phyloP scores from a whole-genome alignment of 2,113 vertebrate species.

The Geothlypis trichas region DNA sequence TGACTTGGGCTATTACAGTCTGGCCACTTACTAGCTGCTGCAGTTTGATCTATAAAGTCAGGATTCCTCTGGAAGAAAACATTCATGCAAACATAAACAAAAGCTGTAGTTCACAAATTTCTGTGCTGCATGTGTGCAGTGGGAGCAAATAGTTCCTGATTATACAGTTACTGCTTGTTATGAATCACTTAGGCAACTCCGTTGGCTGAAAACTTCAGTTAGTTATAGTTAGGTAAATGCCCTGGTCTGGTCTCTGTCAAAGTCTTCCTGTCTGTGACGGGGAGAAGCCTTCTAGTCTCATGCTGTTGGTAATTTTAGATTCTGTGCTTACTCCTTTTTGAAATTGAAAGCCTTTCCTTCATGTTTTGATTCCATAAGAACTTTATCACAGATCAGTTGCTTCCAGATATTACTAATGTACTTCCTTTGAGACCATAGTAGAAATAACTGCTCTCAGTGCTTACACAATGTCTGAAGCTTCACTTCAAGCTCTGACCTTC shows the following conservation, averaged over 20 bases:
- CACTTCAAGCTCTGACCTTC: background rate
- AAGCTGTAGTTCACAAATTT: background rate
- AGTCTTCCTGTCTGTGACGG: background rate
- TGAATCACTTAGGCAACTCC: fast-evolving
- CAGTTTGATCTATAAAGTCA: background rate
- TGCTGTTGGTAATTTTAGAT: background rate
- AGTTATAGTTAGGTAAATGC: background rate
- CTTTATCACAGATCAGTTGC: background rate
- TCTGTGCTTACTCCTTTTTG: background rate
- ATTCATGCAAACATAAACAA: fast-evolving
- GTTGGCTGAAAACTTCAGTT: background rate
- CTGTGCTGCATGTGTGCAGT: background rate
- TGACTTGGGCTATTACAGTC: background rate
- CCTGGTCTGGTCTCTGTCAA: fast-evolving
- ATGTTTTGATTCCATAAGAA: background rate
- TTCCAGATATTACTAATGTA: background rate
- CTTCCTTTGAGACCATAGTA: background rate
- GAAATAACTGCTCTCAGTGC: background rate
- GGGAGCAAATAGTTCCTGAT: background rate
- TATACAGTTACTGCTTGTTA: background rate
- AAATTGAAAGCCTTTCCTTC: background rate
- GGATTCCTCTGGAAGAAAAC: background rate
- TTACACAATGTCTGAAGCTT: background rate
- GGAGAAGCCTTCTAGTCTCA: background rate
- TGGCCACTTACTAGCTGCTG: background rate